These are phyloP conservation scores for Sclerodermus sp. DNA, from an alignment of 2,888 invertebrate species.

Conservation along the genomic window DNA sequence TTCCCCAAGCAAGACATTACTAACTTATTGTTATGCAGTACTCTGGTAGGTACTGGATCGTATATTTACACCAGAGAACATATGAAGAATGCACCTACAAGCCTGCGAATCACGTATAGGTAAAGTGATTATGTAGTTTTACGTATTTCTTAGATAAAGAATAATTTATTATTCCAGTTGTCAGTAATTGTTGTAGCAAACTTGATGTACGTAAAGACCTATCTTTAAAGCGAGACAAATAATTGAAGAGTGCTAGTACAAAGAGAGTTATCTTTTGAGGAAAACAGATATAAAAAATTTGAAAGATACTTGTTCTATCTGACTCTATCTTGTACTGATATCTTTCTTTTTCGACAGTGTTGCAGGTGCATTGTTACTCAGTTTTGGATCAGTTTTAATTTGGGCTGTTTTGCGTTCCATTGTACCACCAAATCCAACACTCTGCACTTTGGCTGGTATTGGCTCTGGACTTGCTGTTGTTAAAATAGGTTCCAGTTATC, in stretches of 20 bases:
- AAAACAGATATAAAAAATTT: too few species aligned
- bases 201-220: too few species aligned
- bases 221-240: too few species aligned
- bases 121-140: slow-evolving; percentile 43
- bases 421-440: slow-evolving; percentile 69
- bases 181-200: too few species aligned
- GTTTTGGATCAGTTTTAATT: slow-evolving; percentile 84
- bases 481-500: slow-evolving; percentile 66
- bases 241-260: too few species aligned
- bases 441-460: slow-evolving; percentile 72
- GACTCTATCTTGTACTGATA: too few species aligned
- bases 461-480: slow-evolving; percentile 70
- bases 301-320: too few species aligned
- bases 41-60: slow-evolving; percentile 79
- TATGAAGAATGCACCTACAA: slow-evolving; percentile 66
- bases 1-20: slow-evolving; percentile 77
- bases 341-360: slow-evolving; percentile 54
- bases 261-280: too few species aligned
- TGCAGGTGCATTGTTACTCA: slow-evolving; percentile 79
- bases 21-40: slow-evolving; percentile 77
- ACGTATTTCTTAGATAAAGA: neutral
- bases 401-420: slow-evolving; percentile 86
- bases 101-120: slow-evolving; percentile 70
- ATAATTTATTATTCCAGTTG: too few species aligned
- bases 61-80: slow-evolving; percentile 83